These are phyloP conservation scores for Escarpia spicata DNA, from an alignment of 2,888 invertebrate species.

Conservation along the genomic window DNA sequence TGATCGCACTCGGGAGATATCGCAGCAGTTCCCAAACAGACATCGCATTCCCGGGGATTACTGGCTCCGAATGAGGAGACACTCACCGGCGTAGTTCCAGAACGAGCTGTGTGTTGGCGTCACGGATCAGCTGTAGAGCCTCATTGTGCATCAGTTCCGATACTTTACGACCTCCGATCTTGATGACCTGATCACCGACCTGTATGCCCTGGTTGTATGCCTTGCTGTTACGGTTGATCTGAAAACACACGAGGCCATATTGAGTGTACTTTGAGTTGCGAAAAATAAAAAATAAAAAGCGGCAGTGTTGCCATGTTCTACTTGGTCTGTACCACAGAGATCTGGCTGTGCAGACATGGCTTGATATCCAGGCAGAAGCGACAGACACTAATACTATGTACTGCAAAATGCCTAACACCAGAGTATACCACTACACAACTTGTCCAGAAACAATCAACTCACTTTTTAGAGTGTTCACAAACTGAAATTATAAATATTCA, in stretches of 20 bases:
- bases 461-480: neutral
- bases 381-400: neutral
- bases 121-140: constrained; percentile 77
- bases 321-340: neutral
- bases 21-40: neutral
- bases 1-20: neutral
- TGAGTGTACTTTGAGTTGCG: neutral
- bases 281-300: neutral
- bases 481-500: neutral
- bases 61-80: neutral
- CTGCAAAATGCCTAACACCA: neutral
- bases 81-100: constrained; percentile 56
- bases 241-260: constrained; percentile 46
- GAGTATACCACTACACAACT: neutral
- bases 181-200: constrained; percentile 83
- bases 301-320: neutral
- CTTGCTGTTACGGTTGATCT: constrained; percentile 89
- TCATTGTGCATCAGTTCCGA: constrained; percentile 69
- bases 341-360: neutral
- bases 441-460: neutral
- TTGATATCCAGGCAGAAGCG: neutral
- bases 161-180: constrained; percentile 77
- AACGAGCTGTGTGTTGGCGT: constrained; percentile 66
- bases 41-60: neutral
- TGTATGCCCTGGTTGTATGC: constrained; percentile 82